A percentile compares a stretch with the other conserved stretches of the same genome.
phyloP scores from a whole-genome alignment of 2,797 vertebrate genomes.

The Hemitrygon akajei region DNA sequence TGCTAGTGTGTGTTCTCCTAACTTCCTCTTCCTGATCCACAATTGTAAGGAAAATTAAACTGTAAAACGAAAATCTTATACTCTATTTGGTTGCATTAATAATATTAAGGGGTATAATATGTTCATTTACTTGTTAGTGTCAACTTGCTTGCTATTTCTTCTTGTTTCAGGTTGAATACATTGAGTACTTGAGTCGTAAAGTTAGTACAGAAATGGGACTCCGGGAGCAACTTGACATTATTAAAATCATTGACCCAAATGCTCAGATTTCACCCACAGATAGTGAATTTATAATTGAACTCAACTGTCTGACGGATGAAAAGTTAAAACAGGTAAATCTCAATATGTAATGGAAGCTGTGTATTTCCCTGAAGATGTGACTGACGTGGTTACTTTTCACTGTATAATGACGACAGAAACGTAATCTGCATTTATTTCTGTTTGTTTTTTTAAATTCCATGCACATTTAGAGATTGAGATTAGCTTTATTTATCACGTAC shows the following conservation, averaged over 20 bases:
- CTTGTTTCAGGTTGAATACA: slow-evolving; percentile 86
- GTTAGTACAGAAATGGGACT: slow-evolving; percentile 99
- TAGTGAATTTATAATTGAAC: slow-evolving; percentile 98
- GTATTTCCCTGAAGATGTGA: neutral
- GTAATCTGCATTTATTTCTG: neutral
- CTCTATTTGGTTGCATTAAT: neutral
- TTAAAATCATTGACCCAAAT: slow-evolving; percentile 96
- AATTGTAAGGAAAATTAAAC: neutral
- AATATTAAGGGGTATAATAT: neutral
- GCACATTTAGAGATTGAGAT: no score
- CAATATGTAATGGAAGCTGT: neutral
- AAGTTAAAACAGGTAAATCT: slow-evolving; percentile 89
- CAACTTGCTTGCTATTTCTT: neutral
- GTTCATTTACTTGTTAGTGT: neutral
- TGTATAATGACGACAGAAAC: neutral
- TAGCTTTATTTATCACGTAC: no score
- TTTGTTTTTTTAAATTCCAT: neutral
- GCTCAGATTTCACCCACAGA: slow-evolving; percentile 97
- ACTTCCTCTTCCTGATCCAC: no score
- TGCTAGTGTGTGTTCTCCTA: no score
- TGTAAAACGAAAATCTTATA: neutral
- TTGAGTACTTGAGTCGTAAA: slow-evolving; percentile 93
- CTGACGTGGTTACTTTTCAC: neutral
- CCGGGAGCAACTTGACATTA: slow-evolving; percentile 96
- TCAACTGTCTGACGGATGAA: slow-evolving; percentile 96